Evolutionary conservation across 1,140 invertebrate genomes (phyloP).

Genomic region (Andrena cerasifolii): DNA sequence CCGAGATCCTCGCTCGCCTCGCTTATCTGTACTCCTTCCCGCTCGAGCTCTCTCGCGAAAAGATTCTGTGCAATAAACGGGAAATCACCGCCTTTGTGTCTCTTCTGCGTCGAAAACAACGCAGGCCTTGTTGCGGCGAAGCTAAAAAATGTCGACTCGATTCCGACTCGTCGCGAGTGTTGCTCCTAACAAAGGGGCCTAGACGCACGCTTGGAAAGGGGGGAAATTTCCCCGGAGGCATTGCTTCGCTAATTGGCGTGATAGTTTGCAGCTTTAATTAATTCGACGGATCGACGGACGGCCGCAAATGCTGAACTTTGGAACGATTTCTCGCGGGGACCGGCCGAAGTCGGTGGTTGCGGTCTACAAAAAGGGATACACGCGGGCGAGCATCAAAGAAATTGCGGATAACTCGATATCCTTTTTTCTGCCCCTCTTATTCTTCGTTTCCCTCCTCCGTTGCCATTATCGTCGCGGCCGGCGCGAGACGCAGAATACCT

Average conservation of each 20-base stretch:
- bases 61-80: too few relatives aligned
- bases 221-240: conserved; percentile 29
- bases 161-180: not conserved
- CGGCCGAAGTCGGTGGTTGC: not conserved
- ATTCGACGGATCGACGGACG: conserved; percentile 22
- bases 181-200: conserved; percentile 5
- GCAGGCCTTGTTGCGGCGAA: not conserved
- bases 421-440: not conserved
- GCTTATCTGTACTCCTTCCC: too few relatives aligned
- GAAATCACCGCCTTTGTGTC: too few relatives aligned
- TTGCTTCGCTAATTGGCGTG: conserved; percentile 27
- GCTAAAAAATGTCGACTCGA: not conserved
- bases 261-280: conserved; percentile 24
- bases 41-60: too few relatives aligned
- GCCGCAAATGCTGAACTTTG: conserved; percentile 24
- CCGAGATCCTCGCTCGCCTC: too few relatives aligned
- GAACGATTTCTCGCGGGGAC: conserved; percentile 16
- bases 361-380: conserved; percentile 11
- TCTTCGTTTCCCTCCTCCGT: not conserved
- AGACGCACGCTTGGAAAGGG: not conserved
- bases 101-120: not conserved
- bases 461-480: conserved; percentile 2
- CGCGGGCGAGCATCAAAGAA: not conserved
- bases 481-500: conserved; percentile 13
- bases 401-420: conserved; percentile 14